Evolutionary conservation across 2,888 invertebrate species (phyloP), one percentile per base, ranked within the genome.

Genomic region (Salticus scenicus): DNA sequence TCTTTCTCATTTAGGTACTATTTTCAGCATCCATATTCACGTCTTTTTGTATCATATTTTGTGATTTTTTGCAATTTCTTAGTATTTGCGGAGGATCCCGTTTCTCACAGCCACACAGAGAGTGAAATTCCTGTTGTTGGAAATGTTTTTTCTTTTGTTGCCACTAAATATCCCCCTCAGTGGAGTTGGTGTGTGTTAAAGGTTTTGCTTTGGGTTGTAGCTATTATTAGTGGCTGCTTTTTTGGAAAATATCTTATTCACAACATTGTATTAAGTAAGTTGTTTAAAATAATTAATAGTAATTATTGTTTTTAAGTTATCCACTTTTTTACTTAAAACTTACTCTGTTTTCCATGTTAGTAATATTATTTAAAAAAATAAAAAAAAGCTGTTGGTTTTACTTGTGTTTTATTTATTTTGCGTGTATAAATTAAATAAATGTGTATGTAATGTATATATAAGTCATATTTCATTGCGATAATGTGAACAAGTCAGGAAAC

Each of bases 21-120:
- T 89, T 92, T 92, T 89, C 92, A 92, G 89, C 92, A 92, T 89
- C 92, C 92, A 5, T 92, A 92, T 88, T 90, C 91, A 30, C 89
- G 92, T 24, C 90, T 92, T n/a, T 90, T 91, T 88, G 90, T 92
- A 72, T 91, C 92, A 8, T 92, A 92, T 88, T 91, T 92, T 88
- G 92, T 92, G 64, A 92, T 91, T 70, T 91, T 92, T 89, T 92
- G 92, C 89, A 92, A 92, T 89, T 92, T 92, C 88, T 90, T 92
- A 57, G 91, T 92, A 27, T 92, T 92, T 89, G 92, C 92, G 10
- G 92, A 92, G 88, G 92, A 92, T 88, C 92, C 92, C 0, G 91
- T 92, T 33, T 92, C 92, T 1, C 92, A 92, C 89, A 92, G 92
- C 86, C 90, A 91, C 71, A 90, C 90, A 75, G 92, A 92, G 89